Conservation (phyloP, 2,888 invertebrate genomes). For the Acrobasis suavella region DNA sequence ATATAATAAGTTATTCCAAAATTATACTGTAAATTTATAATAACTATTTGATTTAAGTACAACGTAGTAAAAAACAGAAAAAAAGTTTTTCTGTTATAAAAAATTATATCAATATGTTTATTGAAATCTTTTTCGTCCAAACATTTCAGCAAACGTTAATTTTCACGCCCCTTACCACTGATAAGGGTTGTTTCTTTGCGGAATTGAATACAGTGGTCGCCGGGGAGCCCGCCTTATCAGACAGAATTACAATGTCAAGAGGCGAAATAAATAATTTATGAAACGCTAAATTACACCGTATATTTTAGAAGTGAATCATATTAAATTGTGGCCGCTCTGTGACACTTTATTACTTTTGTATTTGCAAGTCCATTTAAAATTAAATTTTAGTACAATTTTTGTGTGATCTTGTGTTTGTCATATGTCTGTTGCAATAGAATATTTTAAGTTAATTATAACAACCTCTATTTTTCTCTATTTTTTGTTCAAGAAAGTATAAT, state of each 20-base stretch:
- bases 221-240: conserved; percentile 49
- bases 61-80: no score
- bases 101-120: no score
- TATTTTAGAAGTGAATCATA: conserved; percentile 36
- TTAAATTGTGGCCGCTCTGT: conserved; percentile 29
- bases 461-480: no score
- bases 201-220: conserved; percentile 49
- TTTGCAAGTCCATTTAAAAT: conserved; percentile 14
- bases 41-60: no score
- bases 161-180: conserved; percentile 40
- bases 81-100: no score
- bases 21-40: no score
- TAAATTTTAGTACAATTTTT: conserved; percentile 5
- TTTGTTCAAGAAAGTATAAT: no score
- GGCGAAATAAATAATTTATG: conserved; percentile 58
- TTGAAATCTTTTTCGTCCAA: no score
- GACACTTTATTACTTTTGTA: conserved; percentile 26
- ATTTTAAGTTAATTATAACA: no score
- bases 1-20: no score
- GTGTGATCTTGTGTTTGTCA: no score
- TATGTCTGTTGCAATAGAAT: no score
- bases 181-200: conserved; percentile 50
- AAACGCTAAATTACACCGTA: conserved; percentile 39
- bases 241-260: conserved; percentile 54
- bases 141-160: conserved; percentile 34